Evolutionary conservation across 1,140 invertebrate genomes (phyloP).

Genomic region (Acyrthosiphon pisum): DNA sequence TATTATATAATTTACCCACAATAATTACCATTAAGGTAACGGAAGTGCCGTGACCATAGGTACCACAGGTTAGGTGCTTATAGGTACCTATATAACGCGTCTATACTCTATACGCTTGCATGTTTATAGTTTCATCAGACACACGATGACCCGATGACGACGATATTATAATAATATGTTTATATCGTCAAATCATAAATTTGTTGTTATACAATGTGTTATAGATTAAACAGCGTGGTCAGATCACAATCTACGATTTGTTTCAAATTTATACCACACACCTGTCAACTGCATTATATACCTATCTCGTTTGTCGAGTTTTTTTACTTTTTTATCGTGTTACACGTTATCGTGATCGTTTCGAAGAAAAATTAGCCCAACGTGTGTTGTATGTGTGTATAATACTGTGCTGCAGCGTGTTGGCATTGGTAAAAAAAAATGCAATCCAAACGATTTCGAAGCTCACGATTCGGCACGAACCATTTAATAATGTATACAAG

Average conservation of each 20-base stretch:
- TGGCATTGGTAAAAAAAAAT: constrained; percentile 16
- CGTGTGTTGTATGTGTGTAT: not conserved
- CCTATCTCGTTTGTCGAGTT: constrained; percentile 39
- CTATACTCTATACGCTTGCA: not conserved
- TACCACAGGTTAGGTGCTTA: not conserved
- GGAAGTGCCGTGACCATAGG: not conserved
- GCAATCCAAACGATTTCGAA: constrained; percentile 24
- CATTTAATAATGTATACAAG: not conserved
- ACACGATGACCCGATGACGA: not conserved
- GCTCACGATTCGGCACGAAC: constrained; percentile 26
- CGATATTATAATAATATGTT: not conserved
- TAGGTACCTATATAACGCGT: not conserved
- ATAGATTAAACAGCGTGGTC: not conserved
- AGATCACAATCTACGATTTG: constrained; percentile 18
- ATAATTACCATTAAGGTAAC: not conserved
- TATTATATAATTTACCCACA: not conserved
- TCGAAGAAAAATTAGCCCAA: constrained; percentile 42
- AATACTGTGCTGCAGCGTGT: not conserved
- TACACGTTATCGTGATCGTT: constrained; percentile 43
- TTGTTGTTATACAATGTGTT: not conserved
- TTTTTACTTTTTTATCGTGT: not conserved
- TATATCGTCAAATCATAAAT: constrained; percentile 18
- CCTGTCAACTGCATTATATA: not conserved
- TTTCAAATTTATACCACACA: constrained; percentile 25
- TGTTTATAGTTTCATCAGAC: not conserved